A percentile compares a stretch with the other conserved stretches of the same genome.
These are phyloP conservation scores for Pyrochroa serraticornis DNA, from an alignment of 2,888 invertebrate species.

Conservation along the genomic window DNA sequence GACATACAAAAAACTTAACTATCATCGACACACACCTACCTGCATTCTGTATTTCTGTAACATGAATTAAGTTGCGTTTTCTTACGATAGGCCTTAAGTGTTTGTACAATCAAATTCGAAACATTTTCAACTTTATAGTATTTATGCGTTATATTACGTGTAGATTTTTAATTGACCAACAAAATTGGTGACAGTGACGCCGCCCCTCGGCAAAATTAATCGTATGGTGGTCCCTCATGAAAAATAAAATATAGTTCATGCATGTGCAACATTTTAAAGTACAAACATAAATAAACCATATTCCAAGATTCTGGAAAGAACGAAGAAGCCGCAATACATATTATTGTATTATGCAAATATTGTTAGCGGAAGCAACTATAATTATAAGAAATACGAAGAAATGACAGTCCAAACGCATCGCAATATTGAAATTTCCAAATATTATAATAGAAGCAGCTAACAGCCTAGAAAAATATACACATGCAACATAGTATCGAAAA, in stretches of 20 bases:
- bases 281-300: constrained; percentile 14
- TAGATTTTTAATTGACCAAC: no score
- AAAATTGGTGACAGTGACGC: background rate
- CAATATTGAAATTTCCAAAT: constrained; percentile 17
- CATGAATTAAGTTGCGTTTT: no score
- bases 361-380: constrained; percentile 28
- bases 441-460: constrained; percentile 24
- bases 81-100: no score
- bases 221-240: constrained; percentile 42
- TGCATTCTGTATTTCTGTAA: no score
- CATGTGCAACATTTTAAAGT: constrained; percentile 36
- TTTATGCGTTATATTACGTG: no score
- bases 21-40: no score
- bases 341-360: constrained; percentile 12
- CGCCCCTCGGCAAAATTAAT: constrained; percentile 36
- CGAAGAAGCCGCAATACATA: constrained; percentile 6
- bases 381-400: constrained; percentile 11
- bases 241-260: constrained; percentile 30
- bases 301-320: constrained; percentile 7
- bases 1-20: no score
- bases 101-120: no score
- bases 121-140: no score
- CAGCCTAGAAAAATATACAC: constrained; percentile 27
- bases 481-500: constrained; percentile 34
- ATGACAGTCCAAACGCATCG: constrained; percentile 16